phyloP scores from a whole-genome alignment of 1,140 invertebrate genomes.

The Drosophila melanica region DNA sequence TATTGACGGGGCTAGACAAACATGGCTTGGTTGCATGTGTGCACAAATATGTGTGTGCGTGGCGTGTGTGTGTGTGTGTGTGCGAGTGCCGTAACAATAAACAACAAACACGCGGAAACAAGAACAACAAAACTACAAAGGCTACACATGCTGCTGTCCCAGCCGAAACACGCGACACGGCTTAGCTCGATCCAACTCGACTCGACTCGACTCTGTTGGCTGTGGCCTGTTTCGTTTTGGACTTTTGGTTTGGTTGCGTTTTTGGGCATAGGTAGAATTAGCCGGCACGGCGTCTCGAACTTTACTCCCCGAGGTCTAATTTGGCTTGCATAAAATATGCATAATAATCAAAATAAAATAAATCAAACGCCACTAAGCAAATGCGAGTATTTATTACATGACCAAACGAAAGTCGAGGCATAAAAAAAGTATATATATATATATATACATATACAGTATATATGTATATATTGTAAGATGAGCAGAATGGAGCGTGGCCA shows the following conservation, averaged over 20 bases:
- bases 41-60: conserved; percentile 1
- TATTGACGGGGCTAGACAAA: conserved; percentile 72
- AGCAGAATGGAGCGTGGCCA: conserved; percentile 47
- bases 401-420: conserved; percentile 39
- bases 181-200: neutral
- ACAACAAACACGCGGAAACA: conserved; percentile 57
- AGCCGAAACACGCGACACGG: conserved; percentile 38
- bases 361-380: conserved; percentile 70
- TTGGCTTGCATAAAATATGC: conserved; percentile 71
- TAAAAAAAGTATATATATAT: conserved; percentile 6
- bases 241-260: neutral
- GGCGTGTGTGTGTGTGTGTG: conserved; percentile 6
- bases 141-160: conserved; percentile 57
- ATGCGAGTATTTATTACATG: conserved; percentile 59
- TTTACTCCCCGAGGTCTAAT: conserved; percentile 50
- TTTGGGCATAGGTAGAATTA: conserved; percentile 24
- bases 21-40: conserved; percentile 22
- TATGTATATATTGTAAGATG: conserved; percentile 37
- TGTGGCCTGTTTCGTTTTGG: neutral
- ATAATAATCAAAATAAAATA: conserved; percentile 81
- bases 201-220: neutral
- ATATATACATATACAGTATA: conserved; percentile 13
- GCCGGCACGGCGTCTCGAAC: conserved; percentile 27
- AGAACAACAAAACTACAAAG: conserved; percentile 50
- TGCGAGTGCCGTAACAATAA: conserved; percentile 70